Base-by-base conservation (phyloP, 1,140 invertebrate genomes). In the Camponotus floridanus region DNA sequence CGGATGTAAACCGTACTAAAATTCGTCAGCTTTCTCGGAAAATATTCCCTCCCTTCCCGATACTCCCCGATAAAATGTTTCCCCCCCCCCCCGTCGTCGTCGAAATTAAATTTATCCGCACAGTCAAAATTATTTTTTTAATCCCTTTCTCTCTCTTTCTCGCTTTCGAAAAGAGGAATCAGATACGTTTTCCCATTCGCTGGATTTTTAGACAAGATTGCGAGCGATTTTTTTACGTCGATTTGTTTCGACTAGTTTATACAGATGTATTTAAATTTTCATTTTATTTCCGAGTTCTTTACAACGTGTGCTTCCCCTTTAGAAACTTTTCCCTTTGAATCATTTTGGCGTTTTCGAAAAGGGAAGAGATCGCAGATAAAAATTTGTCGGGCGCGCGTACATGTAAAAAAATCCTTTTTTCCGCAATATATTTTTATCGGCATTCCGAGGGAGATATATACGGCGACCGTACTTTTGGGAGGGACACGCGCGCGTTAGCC, bases 381-480 rank as follows among this genome's bases (percentile, higher is more conserved):
- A 51, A 36, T 73, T 55, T 36, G 48, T 15, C 1, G 67, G 42
- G 45, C 45, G 45, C 45, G 65, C 48, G 48, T 73, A 31, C 15
- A 55, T 73, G 48, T 33, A 55, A 73, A 73, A 73, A 55, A 26
- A 55, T 55, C 26, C 1, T 51, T 73, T 33, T 51, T 51, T 73
- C 70, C 18, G 33, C 13, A 33, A 73, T 73, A 73, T 73, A 73
- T 73, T 73, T 73, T 51, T 73, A 73, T 73, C 70, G 31, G 48
- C 45, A 18, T 73, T 55, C 48, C 48, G 70, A n/a, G 48, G 26
- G 68, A 71, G 48, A 73, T 71, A n/a, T 71, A 71, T 71, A 71
- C 68, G 48, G 15, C 26, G 31, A 18, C 31, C 48, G 48, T 73
- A 73, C 36, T 57, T 73, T 73, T 33, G 21, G 21, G 42, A 36